Conservation (phyloP, 2,113 vertebrate species). For the Cololabis saira region DNA sequence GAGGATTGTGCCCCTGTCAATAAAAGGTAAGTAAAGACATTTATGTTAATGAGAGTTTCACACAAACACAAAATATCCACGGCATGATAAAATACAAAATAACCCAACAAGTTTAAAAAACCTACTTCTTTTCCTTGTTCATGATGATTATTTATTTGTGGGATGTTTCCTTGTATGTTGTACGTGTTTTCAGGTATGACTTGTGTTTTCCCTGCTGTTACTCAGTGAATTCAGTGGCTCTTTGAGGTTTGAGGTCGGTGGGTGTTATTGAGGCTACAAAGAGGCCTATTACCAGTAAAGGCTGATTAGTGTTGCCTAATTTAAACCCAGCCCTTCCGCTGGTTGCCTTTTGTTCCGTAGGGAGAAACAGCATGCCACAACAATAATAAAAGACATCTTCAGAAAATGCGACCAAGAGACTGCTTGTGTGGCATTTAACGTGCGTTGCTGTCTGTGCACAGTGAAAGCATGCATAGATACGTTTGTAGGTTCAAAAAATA, state of each 20-base stretch:
- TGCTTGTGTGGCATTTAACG: slow-evolving; percentile 53
- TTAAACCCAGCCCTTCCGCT: slow-evolving; percentile 73
- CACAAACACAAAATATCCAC: background rate
- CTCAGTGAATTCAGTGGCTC: slow-evolving; percentile 23
- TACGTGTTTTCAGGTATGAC: background rate
- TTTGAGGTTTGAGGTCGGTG: slow-evolving; percentile 36
- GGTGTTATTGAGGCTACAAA: slow-evolving; percentile 48
- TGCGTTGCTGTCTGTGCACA: background rate
- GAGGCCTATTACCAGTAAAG: slow-evolving; percentile 65
- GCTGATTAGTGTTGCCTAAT: slow-evolving; percentile 74
- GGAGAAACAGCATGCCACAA: slow-evolving; percentile 69
- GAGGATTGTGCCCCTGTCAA: slow-evolving; percentile 91
- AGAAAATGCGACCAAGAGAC: slow-evolving; percentile 26
- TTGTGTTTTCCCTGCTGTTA: slow-evolving; percentile 2
- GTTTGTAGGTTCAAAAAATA: slow-evolving; percentile 9
- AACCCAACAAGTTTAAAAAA: too few species aligned
- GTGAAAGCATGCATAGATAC: background rate
- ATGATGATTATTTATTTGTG: too few species aligned
- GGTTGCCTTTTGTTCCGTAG: slow-evolving; percentile 72
- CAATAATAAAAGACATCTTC: slow-evolving; percentile 65
- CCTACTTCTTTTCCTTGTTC: too few species aligned
- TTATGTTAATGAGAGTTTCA: background rate
- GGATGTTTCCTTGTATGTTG: too few species aligned
- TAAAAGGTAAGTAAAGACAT: slow-evolving; percentile 14
- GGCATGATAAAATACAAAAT: too few species aligned